Evolutionary conservation across 2,888 invertebrate species (phyloP).

Genomic region (Formica aserva): DNA sequence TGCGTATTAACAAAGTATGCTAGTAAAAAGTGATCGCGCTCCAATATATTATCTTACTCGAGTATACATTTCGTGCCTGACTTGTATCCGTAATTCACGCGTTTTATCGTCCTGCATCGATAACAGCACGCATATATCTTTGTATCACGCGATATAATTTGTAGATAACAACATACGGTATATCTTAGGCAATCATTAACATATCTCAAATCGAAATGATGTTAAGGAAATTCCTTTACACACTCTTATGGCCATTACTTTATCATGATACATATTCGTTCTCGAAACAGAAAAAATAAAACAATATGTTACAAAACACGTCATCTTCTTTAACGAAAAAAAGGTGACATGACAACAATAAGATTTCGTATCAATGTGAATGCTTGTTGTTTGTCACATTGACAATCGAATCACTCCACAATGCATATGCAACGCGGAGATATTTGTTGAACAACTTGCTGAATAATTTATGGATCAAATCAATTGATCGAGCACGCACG

Average conservation of each 20-base stretch:
- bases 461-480: conserved; percentile 21
- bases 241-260: background rate
- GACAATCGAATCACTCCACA: conserved; percentile 4
- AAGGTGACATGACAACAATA: background rate
- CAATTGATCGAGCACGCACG: conserved; percentile 39
- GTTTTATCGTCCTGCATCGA: conserved; percentile 19
- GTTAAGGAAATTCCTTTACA: background rate
- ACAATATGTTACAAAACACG: background rate
- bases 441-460: conserved; percentile 3
- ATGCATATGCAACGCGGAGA: background rate
- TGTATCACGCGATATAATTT: background rate
- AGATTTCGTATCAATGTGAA: background rate
- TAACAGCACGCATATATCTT: no score
- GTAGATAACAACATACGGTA: background rate
- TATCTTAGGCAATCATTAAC: background rate
- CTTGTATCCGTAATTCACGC: background rate
- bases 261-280: background rate
- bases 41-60: background rate
- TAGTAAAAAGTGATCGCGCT: conserved; percentile 17
- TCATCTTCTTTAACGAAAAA: background rate
- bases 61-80: background rate
- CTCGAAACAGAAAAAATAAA: background rate
- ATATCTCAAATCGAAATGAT: background rate
- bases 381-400: background rate
- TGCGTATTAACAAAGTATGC: conserved; percentile 31